phyloP scores from a whole-genome alignment of 2,888 invertebrate species.

The Micoletzkya japonica region DNA sequence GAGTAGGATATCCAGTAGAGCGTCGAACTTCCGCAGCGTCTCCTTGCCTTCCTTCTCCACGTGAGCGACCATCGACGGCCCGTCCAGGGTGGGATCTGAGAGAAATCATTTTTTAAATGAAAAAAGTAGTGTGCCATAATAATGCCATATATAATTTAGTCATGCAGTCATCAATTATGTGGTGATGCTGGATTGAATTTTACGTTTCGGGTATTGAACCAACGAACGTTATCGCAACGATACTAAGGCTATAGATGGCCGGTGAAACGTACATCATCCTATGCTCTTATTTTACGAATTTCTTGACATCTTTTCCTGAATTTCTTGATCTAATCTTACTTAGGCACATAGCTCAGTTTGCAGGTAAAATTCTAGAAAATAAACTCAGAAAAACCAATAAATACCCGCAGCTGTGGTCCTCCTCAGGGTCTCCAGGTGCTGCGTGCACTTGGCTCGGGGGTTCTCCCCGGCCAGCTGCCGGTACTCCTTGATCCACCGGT shows the following conservation, averaged over 20 bases:
- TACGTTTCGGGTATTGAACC: too few species aligned
- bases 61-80: conserved; percentile 6
- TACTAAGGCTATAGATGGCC: too few species aligned
- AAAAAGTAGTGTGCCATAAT: neutral
- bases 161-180: neutral
- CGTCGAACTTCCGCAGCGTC: conserved; percentile 25
- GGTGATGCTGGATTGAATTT: too few species aligned
- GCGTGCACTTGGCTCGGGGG: conserved; percentile 43
- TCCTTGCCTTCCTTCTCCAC: conserved; percentile 25
- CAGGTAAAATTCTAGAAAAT: too few species aligned
- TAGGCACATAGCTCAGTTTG: too few species aligned
- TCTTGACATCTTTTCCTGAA: too few species aligned
- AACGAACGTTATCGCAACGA: too few species aligned
- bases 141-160: neutral
- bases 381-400: neutral
- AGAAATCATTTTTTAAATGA: too few species aligned
- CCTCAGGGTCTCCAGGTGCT: conserved; percentile 38
- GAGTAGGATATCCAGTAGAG: conserved; percentile 27
- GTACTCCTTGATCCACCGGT: conserved; percentile 56
- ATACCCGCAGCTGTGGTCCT: conserved; percentile 29
- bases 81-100: conserved; percentile 26
- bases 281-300: too few species aligned
- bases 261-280: too few species aligned
- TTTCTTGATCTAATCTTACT: too few species aligned
- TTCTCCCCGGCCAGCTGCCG: conserved; percentile 49